These are phyloP conservation scores for Epizoanthus illoricatus DNA, from an alignment of 92 coral and sea anemone genomes.

Conservation along the genomic window DNA sequence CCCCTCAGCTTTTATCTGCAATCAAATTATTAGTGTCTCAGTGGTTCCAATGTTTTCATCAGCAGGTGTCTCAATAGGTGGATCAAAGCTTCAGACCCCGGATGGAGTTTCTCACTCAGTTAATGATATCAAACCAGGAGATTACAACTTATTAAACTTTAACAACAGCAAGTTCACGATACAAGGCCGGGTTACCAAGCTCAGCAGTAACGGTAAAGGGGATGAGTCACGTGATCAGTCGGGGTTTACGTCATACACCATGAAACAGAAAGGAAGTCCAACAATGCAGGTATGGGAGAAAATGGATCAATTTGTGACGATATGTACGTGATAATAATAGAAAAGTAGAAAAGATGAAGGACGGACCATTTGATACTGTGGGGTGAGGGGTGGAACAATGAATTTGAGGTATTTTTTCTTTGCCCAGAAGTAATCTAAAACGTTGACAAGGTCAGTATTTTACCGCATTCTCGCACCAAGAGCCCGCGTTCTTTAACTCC, in stretches of 20 bases:
- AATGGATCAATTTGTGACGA: too few species aligned
- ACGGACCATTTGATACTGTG: too few species aligned
- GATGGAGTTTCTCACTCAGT: background rate
- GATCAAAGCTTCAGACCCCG: background rate
- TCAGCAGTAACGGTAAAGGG: background rate
- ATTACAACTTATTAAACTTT: background rate
- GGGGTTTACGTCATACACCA: conserved; percentile 12
- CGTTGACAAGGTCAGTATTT: too few species aligned
- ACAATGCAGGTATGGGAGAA: background rate
- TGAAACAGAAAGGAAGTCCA: conserved; percentile 10
- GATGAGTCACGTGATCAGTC: background rate
- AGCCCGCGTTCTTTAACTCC: too few species aligned
- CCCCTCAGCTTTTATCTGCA: too few species aligned
- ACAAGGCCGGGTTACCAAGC: background rate
- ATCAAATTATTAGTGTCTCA: too few species aligned
- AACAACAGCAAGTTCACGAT: background rate
- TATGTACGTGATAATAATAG: too few species aligned
- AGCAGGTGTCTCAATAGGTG: background rate
- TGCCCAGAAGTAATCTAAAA: too few species aligned
- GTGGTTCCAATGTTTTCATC: background rate
- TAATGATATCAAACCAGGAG: background rate
- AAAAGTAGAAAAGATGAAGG: too few species aligned
- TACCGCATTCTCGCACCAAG: too few species aligned
- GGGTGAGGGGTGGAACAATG: too few species aligned
- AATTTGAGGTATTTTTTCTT: too few species aligned